phyloP scores from a whole-genome alignment of 2,888 invertebrate species.

The Agrochola litura region DNA sequence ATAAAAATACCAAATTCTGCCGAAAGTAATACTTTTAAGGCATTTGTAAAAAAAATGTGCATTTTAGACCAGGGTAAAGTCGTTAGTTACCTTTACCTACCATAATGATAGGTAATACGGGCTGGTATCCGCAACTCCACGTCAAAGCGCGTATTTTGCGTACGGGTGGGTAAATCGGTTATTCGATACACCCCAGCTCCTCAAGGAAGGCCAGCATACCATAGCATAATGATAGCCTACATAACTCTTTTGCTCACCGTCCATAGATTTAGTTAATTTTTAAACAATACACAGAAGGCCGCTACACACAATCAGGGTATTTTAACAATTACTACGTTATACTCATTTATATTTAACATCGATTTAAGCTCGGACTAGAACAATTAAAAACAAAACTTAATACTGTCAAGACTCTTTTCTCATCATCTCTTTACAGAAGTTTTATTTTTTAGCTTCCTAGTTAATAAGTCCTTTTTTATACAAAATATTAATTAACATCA shows the following conservation, averaged over 20 bases:
- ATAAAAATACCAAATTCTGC: background rate
- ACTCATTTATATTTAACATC: constrained; percentile 63
- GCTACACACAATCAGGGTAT: constrained; percentile 65
- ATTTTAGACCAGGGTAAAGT: background rate
- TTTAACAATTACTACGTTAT: constrained; percentile 61
- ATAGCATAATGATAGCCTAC: background rate
- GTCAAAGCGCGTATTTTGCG: no score
- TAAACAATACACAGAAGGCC: constrained; percentile 57
- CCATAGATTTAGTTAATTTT: constrained; percentile 14
- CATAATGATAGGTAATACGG: background rate
- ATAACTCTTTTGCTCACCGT: constrained; percentile 34
- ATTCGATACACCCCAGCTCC: no score
- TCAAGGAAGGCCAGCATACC: no score
- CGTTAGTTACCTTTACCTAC: background rate
- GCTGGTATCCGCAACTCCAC: no score
- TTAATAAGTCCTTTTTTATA: constrained; percentile 53
- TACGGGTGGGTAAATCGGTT: no score
- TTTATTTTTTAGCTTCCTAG: constrained; percentile 53
- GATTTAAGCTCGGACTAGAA: constrained; percentile 62
- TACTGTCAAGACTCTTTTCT: background rate
- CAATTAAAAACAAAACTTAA: constrained; percentile 46
- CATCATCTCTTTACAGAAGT: constrained; percentile 1
- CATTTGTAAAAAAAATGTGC: background rate
- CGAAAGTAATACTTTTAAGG: no score
- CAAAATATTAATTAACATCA: constrained; percentile 65